Conservation (phyloP, 1,140 invertebrate species). For the Trichogramma pretiosum region DNA sequence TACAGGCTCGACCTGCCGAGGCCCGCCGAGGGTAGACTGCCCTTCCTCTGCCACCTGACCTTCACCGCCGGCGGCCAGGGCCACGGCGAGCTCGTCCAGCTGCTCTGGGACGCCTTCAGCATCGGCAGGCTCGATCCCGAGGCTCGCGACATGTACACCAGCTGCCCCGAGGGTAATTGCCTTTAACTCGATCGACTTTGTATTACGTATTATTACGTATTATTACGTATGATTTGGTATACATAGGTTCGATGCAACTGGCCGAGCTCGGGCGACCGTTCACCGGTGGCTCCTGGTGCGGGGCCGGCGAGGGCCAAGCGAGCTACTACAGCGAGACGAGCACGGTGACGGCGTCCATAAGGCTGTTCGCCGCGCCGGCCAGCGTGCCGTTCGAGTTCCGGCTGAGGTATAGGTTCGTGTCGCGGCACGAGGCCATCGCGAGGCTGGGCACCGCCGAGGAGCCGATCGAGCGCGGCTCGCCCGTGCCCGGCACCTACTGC, state of each 20-base stretch:
- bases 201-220: no score
- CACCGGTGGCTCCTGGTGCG: conserved; percentile 78
- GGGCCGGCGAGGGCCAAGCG: conserved; percentile 60
- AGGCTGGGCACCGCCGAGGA: conserved; percentile 62
- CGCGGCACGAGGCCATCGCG: conserved; percentile 64
- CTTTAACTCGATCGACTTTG: background rate
- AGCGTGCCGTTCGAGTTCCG: conserved; percentile 63
- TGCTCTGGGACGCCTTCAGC: conserved; percentile 75
- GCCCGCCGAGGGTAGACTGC: conserved; percentile 59
- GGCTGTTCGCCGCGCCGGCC: conserved; percentile 58
- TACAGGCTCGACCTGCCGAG: conserved; percentile 66
- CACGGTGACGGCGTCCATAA: conserved; percentile 67
- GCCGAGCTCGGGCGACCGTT: conserved; percentile 72
- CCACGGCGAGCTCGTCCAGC: conserved; percentile 75
- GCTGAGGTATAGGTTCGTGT: conserved; percentile 69
- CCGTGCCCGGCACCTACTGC: conserved; percentile 79
- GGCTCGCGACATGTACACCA: conserved; percentile 26
- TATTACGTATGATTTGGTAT: no score
- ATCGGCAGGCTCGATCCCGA: conserved; percentile 59
- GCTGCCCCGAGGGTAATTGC: conserved; percentile 57
- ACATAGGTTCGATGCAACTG: conserved; percentile 69
- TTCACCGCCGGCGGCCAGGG: conserved; percentile 77
- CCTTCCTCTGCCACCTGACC: conserved; percentile 79
- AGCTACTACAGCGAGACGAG: conserved; percentile 80
- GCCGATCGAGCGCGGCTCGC: conserved; percentile 65